Evolutionary conservation across 2,797 vertebrate species (phyloP).

Genomic region (Anabacerthia variegaticeps): DNA sequence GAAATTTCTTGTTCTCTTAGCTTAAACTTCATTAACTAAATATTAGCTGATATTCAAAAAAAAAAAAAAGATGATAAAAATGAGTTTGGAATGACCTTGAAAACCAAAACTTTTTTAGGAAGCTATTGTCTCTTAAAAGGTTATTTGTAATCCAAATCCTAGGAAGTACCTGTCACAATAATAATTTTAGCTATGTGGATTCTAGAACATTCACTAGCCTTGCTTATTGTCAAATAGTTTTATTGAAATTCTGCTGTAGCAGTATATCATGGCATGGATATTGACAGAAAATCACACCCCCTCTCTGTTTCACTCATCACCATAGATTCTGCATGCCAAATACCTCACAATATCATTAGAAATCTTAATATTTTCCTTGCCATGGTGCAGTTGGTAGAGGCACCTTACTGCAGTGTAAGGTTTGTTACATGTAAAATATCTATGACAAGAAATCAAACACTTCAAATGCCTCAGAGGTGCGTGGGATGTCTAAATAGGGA

Average conservation of each 20-base stretch:
- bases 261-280: background rate
- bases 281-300: background rate
- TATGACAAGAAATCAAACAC: background rate
- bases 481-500: background rate
- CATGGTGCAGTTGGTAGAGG: background rate
- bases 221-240: background rate
- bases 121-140: background rate
- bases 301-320: background rate
- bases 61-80: background rate
- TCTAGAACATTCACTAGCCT: background rate
- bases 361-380: background rate
- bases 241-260: background rate
- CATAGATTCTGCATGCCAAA: background rate
- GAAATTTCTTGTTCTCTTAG: background rate
- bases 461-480: background rate
- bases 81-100: background rate
- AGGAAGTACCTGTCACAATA: background rate
- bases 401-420: background rate
- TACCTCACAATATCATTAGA: background rate
- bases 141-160: background rate
- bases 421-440: background rate
- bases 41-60: background rate
- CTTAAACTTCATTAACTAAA: background rate
- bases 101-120: background rate
- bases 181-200: background rate